Conservation (phyloP, 23 tunicate species). For the Diplosoma virens region DNA sequence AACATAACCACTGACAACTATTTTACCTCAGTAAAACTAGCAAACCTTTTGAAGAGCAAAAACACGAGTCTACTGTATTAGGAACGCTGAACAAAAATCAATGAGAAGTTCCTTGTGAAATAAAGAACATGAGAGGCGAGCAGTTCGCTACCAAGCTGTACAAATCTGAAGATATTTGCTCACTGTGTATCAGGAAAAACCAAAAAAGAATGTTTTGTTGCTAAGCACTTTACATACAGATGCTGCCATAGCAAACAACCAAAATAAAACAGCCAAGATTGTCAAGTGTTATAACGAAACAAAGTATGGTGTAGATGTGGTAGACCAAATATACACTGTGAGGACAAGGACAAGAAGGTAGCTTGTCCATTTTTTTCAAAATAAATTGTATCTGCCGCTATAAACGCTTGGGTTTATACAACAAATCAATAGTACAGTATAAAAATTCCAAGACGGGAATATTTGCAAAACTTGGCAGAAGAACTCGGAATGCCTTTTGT, state of each 20-base stretch:
- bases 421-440: conserved; percentile 11
- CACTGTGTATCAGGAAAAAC: conserved; percentile 2
- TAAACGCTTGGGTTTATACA: conserved; percentile 7
- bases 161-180: not conserved
- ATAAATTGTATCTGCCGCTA: not conserved
- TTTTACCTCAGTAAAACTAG: not conserved
- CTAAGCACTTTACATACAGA: conserved; percentile 5
- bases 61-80: not conserved
- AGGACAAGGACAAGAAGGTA: conserved; percentile 17
- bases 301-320: conserved; percentile 6
- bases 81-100: not conserved
- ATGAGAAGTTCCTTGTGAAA: not conserved
- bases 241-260: not conserved
- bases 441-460: conserved; percentile 13
- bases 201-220: conserved; percentile 4
- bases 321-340: conserved; percentile 1
- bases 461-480: conserved; percentile 21
- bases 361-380: conserved; percentile 10
- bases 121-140: conserved; percentile 2
- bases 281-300: not conserved
- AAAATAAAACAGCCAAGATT: not conserved
- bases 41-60: conserved; percentile 8
- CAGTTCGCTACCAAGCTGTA: conserved; percentile 11
- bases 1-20: not conserved
- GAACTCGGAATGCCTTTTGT: conserved; percentile 4